Conservation (phyloP, 2,797 vertebrate genomes). For the Todus mexicanus region DNA sequence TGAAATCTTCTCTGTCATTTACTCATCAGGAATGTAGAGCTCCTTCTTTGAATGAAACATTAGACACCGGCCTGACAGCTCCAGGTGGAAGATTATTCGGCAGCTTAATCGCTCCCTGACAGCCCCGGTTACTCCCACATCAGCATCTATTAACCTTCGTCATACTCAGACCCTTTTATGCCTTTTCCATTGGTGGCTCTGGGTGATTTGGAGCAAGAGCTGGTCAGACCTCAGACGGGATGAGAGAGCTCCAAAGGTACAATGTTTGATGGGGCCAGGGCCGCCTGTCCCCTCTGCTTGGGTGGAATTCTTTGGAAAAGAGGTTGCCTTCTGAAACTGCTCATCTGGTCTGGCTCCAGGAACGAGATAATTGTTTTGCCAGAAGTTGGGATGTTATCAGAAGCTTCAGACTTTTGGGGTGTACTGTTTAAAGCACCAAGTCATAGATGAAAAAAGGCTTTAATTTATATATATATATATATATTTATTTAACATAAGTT, state of each 20-base stretch:
- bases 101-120: conserved; percentile 59
- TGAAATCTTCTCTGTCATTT: conserved; percentile 72
- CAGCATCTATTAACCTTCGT: conserved; percentile 54
- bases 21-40: conserved; percentile 48
- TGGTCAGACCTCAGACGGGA: neutral
- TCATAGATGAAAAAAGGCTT: neutral
- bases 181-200: conserved; percentile 1
- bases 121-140: conserved; percentile 39
- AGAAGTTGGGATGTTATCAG: neutral
- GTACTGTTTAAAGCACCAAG: neutral
- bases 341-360: neutral
- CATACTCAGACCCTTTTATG: neutral
- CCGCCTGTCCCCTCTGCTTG: neutral
- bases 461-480: neutral
- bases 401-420: neutral
- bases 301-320: neutral
- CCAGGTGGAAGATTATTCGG: conserved; percentile 58
- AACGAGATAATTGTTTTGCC: neutral
- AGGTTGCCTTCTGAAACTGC: neutral
- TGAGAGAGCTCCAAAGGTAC: neutral
- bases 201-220: neutral
- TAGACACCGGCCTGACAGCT: conserved; percentile 61
- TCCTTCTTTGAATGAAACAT: conserved; percentile 62
- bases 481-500: neutral
- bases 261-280: neutral